A percentile compares a stretch with the other conserved stretches of the same genome.
Conservation (phyloP, 2,888 invertebrate species). For the Digitonthophagus gazella region DNA sequence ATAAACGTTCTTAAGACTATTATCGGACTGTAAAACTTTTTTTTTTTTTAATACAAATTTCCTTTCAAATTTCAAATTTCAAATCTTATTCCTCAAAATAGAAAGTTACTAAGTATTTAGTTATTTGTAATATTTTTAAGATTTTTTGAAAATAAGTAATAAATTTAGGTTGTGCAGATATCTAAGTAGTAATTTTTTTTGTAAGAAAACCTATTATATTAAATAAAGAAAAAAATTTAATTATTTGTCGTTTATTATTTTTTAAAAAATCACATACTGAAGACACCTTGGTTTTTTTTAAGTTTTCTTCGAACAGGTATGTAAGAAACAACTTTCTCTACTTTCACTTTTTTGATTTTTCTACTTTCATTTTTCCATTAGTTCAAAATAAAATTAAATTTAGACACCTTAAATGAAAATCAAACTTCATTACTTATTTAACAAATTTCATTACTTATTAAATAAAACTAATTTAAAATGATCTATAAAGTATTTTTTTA, state of each 20-base stretch:
- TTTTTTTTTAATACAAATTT: constrained; percentile 5
- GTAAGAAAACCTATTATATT: not conserved
- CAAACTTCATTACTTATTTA: too few species aligned
- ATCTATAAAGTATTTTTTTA: not conserved
- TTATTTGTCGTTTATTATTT: not conserved
- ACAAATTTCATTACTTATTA: not conserved
- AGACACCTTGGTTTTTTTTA: not conserved
- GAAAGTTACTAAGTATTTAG: not conserved
- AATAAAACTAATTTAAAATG: not conserved
- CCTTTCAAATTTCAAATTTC: too few species aligned
- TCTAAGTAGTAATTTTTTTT: not conserved
- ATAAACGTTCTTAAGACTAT: constrained; percentile 24
- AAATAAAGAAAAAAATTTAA: not conserved
- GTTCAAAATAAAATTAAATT: not conserved
- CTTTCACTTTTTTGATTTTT: not conserved
- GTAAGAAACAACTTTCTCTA: not conserved
- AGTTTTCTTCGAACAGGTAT: not conserved
- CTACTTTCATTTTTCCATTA: not conserved
- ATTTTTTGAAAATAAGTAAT: not conserved
- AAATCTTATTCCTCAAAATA: not conserved
- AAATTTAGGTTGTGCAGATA: not conserved
- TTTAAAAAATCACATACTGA: not conserved
- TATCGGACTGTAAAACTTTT: not conserved
- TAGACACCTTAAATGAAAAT: not conserved
- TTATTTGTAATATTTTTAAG: too few species aligned